Percentiles rank a stretch among this genome's conserved stretches.
Evolutionary conservation across 53 echinoderm and acorn worm genomes (phyloP).

Genomic region (Patiria pectinifera): DNA sequence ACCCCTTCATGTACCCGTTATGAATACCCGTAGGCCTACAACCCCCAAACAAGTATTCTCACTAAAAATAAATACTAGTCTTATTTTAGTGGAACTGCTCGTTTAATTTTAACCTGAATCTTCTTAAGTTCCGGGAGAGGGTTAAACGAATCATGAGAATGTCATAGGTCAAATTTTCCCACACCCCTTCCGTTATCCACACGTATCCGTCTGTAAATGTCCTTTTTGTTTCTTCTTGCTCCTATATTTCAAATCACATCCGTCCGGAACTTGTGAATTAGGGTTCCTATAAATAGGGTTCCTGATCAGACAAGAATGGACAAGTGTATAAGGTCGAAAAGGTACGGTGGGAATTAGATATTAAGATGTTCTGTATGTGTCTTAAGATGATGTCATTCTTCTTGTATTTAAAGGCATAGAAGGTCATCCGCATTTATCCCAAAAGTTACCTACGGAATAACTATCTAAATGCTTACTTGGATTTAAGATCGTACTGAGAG

Average conservation of each 20-base stretch:
- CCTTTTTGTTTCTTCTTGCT: not conserved
- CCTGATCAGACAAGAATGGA: not conserved
- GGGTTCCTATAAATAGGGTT: not conserved
- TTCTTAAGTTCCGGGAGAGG: not conserved
- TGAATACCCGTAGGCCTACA: no score
- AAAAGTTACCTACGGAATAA: no score
- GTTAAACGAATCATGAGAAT: not conserved
- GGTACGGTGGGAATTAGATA: not conserved
- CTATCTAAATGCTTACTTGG: no score
- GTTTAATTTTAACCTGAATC: not conserved
- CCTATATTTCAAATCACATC: not conserved
- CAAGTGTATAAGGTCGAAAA: not conserved
- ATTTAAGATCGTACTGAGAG: no score
- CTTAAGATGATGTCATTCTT: no score
- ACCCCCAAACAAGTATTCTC: no score
- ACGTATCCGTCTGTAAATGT: not conserved
- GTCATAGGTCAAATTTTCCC: not conserved
- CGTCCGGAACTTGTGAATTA: constrained; percentile 5
- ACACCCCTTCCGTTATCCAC: not conserved
- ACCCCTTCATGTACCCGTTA: no score
- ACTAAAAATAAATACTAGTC: no score
- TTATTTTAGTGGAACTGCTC: not conserved
- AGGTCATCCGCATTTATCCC: no score
- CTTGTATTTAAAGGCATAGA: no score
- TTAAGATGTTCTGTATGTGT: no score